Evolutionary conservation across 2,113 vertebrate genomes (phyloP), one percentile per base, ranked within the genome.

Genomic region (Gopherus flavomarginatus): DNA sequence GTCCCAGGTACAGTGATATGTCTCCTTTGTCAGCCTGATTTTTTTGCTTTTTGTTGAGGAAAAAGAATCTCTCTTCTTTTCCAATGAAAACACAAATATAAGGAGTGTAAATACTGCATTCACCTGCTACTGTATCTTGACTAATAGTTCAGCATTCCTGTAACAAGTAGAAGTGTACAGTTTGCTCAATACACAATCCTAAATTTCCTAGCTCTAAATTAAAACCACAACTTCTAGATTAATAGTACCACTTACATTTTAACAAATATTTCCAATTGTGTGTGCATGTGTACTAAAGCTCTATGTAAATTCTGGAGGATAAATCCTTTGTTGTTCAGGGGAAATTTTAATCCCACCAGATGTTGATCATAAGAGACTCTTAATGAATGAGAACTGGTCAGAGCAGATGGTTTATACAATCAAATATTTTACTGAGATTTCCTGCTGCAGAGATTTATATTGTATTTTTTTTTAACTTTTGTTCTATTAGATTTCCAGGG

Each of bases 161-260:
- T 24, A 54, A 8, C 38, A 81, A 87, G 1, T 1, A 62, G 95
- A 95, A 94, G 72, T 44, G 14, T 56, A 86, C 38, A 54, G 65
- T 53, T 94, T 12, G 0, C 6, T 83, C 56, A 79, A 53, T 14
- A 82, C 22, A 86, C 79, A 88, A 95, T 87, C 78, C 78, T 86
- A 94, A 93, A 42, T 89, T 82, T 86, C 11, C 17, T n/a, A 91
- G 91, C 91, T 85, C 94, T 53, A 95, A 91, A 87, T 86, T 69
- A 86, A 93, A 93, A 92, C 24, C 96, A 90, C 85, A 95, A 88
- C 85, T 96, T 92, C 90, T 93, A 92, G 83, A 91, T 97, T 96
- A 96, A 98, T 97, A 92, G 86, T 90, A 96, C 90, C 81, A 91
- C 82, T 97, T 95, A 95, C 83, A 87, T 97, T 98, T 97, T 93